phyloP scores from a whole-genome alignment of 2,113 vertebrate genomes.

The Eclectus roratus region DNA sequence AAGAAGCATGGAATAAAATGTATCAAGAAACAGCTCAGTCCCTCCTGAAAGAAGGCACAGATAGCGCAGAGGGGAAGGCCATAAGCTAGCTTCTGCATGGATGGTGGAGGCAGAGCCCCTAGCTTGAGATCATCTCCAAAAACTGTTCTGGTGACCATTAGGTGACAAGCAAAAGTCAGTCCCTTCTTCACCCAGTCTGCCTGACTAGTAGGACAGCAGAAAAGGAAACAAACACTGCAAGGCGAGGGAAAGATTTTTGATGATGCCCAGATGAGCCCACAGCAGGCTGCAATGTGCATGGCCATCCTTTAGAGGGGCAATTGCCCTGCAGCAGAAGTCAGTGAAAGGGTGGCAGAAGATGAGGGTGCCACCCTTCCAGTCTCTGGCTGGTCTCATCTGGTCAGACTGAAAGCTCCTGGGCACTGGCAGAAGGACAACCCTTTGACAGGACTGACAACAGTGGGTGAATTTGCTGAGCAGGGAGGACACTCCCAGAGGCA shows the following conservation, averaged over 20 bases:
- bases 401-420: background rate
- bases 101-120: background rate
- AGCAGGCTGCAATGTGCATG: background rate
- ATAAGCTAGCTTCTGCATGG: background rate
- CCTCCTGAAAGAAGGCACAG: background rate
- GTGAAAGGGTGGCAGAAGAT: background rate
- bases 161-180: background rate
- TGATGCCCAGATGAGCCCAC: background rate
- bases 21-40: background rate
- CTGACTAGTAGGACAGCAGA: background rate
- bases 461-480: background rate
- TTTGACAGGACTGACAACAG: background rate
- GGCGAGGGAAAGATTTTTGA: background rate
- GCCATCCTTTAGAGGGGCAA: background rate
- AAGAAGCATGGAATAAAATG: accelerated
- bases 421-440: background rate
- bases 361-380: background rate
- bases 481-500: background rate
- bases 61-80: background rate
- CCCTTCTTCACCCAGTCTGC: background rate
- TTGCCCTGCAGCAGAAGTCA: background rate
- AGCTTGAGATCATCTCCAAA: background rate
- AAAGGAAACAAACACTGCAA: background rate
- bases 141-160: background rate
- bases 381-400: background rate